phyloP scores from a whole-genome alignment of 1,140 invertebrate species.

The Caenorhabditis brenneri region DNA sequence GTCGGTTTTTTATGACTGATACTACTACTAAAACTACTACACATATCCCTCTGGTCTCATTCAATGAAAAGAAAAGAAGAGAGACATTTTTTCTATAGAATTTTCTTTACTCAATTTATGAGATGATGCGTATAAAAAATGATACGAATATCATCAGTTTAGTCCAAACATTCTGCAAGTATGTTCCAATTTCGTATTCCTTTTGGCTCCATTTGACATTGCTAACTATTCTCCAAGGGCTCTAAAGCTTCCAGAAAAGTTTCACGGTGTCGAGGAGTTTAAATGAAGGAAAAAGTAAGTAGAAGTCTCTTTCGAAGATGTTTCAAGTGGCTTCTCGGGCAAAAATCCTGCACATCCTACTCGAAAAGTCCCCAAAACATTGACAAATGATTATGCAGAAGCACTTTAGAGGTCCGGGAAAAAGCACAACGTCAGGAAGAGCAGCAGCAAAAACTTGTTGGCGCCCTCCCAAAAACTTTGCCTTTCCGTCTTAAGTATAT shows the following conservation, averaged over 20 bases:
- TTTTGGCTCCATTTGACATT: not conserved
- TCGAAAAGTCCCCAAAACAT: slow-evolving; percentile 40
- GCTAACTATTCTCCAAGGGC: not conserved
- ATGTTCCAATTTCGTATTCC: slow-evolving; percentile 16
- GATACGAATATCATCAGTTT: not conserved
- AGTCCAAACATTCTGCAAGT: not conserved
- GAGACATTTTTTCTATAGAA: slow-evolving; percentile 8
- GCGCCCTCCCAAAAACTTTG: slow-evolving; percentile 21
- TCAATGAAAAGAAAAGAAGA: not conserved
- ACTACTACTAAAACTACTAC: not conserved
- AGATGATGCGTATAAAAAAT: not conserved
- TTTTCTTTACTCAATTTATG: not conserved
- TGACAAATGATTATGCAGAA: slow-evolving; percentile 35
- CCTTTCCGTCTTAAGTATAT: slow-evolving; percentile 36
- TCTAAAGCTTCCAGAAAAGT: not conserved
- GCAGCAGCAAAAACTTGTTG: not conserved
- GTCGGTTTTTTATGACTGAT: slow-evolving; percentile 1
- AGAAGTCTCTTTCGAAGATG: not conserved
- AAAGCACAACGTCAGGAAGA: not conserved
- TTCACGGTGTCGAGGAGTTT: not conserved
- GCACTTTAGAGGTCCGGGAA: slow-evolving; percentile 28
- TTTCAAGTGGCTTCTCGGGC: not conserved
- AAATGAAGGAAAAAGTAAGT: slow-evolving; percentile 35
- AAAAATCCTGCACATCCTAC: slow-evolving; percentile 7
- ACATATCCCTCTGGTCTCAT: not conserved